Conservation (phyloP, 1,140 invertebrate species). For the Apolygus lucorum region DNA sequence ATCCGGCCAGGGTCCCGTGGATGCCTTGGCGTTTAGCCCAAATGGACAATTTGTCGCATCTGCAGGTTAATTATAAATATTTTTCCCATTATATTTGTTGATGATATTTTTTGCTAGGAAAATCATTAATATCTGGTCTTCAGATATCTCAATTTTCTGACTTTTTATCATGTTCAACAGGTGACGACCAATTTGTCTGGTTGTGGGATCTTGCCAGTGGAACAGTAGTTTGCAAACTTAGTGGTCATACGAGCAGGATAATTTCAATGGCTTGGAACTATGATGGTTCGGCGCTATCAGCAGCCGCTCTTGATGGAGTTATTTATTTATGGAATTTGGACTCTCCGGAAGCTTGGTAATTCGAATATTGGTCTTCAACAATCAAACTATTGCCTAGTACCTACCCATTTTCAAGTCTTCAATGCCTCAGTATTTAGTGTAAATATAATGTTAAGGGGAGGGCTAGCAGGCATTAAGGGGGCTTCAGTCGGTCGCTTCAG, state of each 20-base stretch:
- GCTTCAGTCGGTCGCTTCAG: too few species aligned
- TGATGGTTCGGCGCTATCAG: slow-evolving; percentile 51
- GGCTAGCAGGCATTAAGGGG: too few species aligned
- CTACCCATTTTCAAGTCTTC: not conserved
- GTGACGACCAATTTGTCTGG: slow-evolving; percentile 54
- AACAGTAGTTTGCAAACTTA: slow-evolving; percentile 49
- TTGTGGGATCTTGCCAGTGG: slow-evolving; percentile 62
- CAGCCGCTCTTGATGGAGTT: slow-evolving; percentile 49
- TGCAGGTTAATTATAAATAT: too few species aligned
- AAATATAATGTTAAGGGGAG: not conserved
- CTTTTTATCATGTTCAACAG: slow-evolving; percentile 37
- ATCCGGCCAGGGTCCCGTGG: slow-evolving; percentile 46
- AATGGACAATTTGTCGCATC: slow-evolving; percentile 60
- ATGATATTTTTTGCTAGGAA: too few species aligned
- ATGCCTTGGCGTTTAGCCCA: slow-evolving; percentile 56
- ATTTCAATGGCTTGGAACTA: slow-evolving; percentile 52
- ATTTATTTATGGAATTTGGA: slow-evolving; percentile 52
- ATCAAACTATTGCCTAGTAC: not conserved
- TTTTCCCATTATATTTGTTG: too few species aligned
- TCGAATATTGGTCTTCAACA: not conserved
- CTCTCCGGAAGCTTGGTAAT: slow-evolving; percentile 19
- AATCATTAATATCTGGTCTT: too few species aligned
- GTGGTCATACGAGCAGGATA: slow-evolving; percentile 51
- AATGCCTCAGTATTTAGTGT: not conserved
- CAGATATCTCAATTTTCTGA: slow-evolving; percentile 23